phyloP scores from a whole-genome alignment of 1,140 invertebrate genomes.

The Diorhabda carinulata region DNA sequence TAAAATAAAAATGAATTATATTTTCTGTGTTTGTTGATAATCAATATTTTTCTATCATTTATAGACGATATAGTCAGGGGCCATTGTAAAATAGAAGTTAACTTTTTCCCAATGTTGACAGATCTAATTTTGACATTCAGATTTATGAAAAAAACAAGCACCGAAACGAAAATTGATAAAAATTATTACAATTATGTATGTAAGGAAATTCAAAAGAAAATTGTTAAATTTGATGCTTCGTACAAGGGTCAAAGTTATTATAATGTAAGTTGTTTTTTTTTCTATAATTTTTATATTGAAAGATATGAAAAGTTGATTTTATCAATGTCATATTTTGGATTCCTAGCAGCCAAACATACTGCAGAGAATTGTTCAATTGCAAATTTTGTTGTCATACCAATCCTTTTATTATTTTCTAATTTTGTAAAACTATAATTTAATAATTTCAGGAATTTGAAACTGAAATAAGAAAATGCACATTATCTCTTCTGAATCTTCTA shows the following conservation, averaged over 20 bases:
- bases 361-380: no score
- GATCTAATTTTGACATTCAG: slow-evolving; percentile 29
- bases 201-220: slow-evolving; percentile 23
- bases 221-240: slow-evolving; percentile 25
- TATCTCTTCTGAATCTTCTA: slow-evolving; percentile 25
- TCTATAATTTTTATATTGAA: background rate
- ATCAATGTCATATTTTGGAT: no score
- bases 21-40: slow-evolving; percentile 8
- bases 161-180: slow-evolving; percentile 15
- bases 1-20: no score
- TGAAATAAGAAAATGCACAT: slow-evolving; percentile 24
- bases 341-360: no score
- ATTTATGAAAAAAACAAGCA: slow-evolving; percentile 15
- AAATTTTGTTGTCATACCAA: no score
- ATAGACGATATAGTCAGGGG: slow-evolving; percentile 25
- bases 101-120: slow-evolving; percentile 24
- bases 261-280: slow-evolving; percentile 13
- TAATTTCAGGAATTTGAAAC: slow-evolving; percentile 30
- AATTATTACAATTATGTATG: slow-evolving; percentile 23
- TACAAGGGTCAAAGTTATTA: slow-evolving; percentile 21
- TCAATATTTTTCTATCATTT: slow-evolving; percentile 11
- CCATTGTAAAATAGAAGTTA: slow-evolving; percentile 25
- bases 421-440: no score
- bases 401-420: no score
- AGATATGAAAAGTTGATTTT: no score